A percentile compares a stretch with the other conserved stretches of the same genome.
Conservation (phyloP, 2,888 invertebrate species). For the Lasioglossum calceatum region DNA sequence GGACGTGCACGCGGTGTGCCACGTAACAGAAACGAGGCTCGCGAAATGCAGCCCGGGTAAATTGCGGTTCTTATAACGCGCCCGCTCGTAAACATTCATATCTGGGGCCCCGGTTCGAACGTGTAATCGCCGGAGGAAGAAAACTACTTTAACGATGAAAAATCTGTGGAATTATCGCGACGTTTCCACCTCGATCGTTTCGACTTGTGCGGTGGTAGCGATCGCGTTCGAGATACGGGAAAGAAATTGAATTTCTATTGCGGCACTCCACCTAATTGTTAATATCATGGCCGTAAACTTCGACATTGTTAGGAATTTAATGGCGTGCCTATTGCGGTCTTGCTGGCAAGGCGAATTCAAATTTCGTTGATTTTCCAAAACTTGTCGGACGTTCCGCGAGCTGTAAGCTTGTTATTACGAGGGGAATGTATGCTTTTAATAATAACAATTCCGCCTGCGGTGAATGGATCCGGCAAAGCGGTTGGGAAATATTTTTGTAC, state of each 20-base stretch:
- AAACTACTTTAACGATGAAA: conserved; percentile 56
- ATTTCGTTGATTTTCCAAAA: background rate
- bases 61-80: conserved; percentile 63
- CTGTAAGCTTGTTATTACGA: background rate
- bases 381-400: background rate
- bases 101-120: conserved; percentile 54
- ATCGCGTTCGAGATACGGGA: background rate
- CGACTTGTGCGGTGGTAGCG: background rate
- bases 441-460: background rate
- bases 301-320: background rate
- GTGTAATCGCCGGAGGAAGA: conserved; percentile 17
- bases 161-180: conserved; percentile 53
- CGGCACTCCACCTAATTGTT: background rate
- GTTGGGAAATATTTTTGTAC: background rate
- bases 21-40: conserved; percentile 54
- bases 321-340: background rate
- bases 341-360: background rate
- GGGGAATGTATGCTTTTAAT: background rate
- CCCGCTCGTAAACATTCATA: conserved; percentile 70
- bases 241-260: conserved; percentile 2
- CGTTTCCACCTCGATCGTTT: conserved; percentile 33
- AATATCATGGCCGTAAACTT: background rate
- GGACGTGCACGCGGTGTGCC: conserved; percentile 6
- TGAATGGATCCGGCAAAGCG: background rate
- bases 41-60: conserved; percentile 63